These are phyloP conservation scores for Gryllus longicercus DNA, from an alignment of 2,888 invertebrate genomes.

Conservation along the genomic window DNA sequence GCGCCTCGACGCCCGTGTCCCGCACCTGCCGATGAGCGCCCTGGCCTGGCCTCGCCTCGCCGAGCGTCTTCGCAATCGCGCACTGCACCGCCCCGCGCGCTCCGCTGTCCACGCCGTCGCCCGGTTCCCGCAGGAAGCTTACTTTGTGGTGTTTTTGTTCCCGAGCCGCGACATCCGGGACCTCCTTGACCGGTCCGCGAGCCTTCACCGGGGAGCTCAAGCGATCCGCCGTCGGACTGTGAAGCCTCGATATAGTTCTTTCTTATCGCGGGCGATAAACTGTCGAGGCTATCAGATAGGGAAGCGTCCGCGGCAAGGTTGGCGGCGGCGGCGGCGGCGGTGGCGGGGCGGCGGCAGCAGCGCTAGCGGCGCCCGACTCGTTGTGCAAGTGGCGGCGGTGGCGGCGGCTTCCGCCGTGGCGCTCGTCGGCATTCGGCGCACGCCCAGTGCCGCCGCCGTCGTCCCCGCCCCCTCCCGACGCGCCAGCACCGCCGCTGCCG, in stretches of 20 bases:
- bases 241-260: too few relatives aligned
- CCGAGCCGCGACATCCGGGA: conserved; percentile 6
- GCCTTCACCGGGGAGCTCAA: background rate
- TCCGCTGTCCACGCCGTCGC: background rate
- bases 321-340: too few relatives aligned
- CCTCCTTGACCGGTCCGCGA: background rate
- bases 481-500: background rate
- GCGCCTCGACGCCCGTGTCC: too few relatives aligned
- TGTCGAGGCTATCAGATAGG: too few relatives aligned
- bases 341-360: too few relatives aligned
- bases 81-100: background rate
- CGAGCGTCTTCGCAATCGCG: background rate
- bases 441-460: background rate
- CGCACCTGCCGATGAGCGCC: background rate
- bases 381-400: background rate
- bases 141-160: background rate
- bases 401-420: conserved; percentile 2
- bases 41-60: background rate
- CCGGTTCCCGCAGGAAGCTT: background rate
- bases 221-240: too few relatives aligned
- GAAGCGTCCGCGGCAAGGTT: too few relatives aligned
- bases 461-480: background rate
- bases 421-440: conserved; percentile 20
- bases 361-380: background rate
- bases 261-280: too few relatives aligned